Evolutionary conservation across 2,113 vertebrate genomes (phyloP).

Genomic region (Cariama cristata): DNA sequence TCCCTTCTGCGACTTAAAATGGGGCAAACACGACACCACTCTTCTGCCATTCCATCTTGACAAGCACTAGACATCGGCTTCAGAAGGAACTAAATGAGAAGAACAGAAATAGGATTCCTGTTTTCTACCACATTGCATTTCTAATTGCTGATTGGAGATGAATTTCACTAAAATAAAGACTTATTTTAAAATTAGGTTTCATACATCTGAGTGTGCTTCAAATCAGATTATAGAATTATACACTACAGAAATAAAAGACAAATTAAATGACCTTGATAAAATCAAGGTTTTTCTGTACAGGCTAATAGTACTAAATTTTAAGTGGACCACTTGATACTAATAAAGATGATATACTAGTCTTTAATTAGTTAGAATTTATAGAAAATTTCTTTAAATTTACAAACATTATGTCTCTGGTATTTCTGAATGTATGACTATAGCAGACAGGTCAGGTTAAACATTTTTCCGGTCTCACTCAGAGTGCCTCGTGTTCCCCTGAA

Average conservation of each 20-base stretch:
- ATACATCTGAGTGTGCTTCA: neutral
- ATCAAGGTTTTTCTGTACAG: neutral
- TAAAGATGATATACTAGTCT: neutral
- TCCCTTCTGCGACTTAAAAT: neutral
- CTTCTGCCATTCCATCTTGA: neutral
- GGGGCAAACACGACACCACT: neutral
- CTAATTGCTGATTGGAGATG: neutral
- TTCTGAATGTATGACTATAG: neutral
- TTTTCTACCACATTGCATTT: neutral
- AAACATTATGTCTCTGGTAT: neutral
- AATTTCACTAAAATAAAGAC: constrained; percentile 22
- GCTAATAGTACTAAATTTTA: neutral
- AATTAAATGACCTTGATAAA: neutral
- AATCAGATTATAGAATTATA: constrained; percentile 16
- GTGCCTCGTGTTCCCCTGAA: neutral
- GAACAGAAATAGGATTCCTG: constrained; percentile 4
- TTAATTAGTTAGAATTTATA: neutral
- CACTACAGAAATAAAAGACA: neutral
- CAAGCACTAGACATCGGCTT: constrained; percentile 19
- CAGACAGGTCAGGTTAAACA: neutral
- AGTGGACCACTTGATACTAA: neutral
- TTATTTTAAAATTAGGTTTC: constrained; percentile 20
- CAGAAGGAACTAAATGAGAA: neutral
- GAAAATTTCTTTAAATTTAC: neutral
- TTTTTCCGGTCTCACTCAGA: neutral